Conservation (phyloP, 1,140 invertebrate genomes). For the Cataglyphis hispanica region DNA sequence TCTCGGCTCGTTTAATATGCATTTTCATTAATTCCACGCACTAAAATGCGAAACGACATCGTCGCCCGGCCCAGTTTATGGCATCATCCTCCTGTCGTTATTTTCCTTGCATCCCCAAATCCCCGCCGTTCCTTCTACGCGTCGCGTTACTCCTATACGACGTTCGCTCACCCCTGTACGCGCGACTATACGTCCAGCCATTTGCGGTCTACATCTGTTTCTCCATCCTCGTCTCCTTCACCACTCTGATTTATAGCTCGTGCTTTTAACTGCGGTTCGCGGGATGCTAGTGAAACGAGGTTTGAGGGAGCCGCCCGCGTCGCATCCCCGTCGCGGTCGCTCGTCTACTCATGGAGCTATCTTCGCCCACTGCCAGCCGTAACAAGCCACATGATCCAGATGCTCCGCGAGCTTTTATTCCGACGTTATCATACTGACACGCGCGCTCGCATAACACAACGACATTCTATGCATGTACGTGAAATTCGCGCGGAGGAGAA, state of each 20-base stretch:
- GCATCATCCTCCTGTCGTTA: slow-evolving; percentile 61
- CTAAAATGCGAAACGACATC: slow-evolving; percentile 73
- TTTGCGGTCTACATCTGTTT: slow-evolving; percentile 78
- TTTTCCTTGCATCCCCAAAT: slow-evolving; percentile 42
- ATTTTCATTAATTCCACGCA: slow-evolving; percentile 81
- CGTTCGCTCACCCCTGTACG: slow-evolving; percentile 37
- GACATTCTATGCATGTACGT: neutral
- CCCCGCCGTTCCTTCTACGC: neutral
- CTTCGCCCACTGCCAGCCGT: slow-evolving; percentile 26
- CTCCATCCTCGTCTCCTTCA: slow-evolving; percentile 71
- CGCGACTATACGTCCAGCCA: slow-evolving; percentile 65
- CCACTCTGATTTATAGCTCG: slow-evolving; percentile 76
- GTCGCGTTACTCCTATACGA: slow-evolving; percentile 31
- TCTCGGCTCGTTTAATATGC: slow-evolving; percentile 77
- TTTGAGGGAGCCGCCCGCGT: slow-evolving; percentile 14
- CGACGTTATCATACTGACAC: slow-evolving; percentile 57
- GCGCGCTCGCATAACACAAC: neutral
- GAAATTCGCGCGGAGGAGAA: neutral
- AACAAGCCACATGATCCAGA: slow-evolving; percentile 12
- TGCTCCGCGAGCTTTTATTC: slow-evolving; percentile 68
- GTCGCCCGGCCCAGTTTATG: slow-evolving; percentile 72
- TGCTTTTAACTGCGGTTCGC: slow-evolving; percentile 76
- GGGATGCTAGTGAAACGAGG: slow-evolving; percentile 41
- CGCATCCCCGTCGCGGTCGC: slow-evolving; percentile 2
- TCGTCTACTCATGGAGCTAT: slow-evolving; percentile 41